Evolutionary conservation across 2,888 invertebrate species (phyloP), one percentile per base, ranked within the genome.

Genomic region (Toxonevra muliebris): DNA sequence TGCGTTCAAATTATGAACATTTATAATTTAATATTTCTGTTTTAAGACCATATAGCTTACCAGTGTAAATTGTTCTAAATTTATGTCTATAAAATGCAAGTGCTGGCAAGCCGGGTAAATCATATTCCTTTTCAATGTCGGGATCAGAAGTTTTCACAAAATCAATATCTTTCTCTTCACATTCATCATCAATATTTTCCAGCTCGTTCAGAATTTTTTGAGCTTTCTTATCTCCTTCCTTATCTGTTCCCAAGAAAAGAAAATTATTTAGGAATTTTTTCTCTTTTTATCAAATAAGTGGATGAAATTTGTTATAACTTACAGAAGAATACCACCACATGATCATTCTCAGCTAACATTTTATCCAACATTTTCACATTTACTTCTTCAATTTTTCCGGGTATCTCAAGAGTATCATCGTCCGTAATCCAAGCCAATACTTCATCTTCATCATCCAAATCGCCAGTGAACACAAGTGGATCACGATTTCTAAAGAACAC

Each of bases 271-370:
- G 15, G n/a, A 50, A 15, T 0, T 19, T 13, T 30, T 55, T 10
- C 20, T 15, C 40, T 10, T 57, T 15, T 12, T 12, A 2, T 12
- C 30, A 19, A 69, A 65, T 17, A 61, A 10, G 13, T 15, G 0
- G 7, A 55, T n/a, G 2, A 40, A 58, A 13, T 54, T 10, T 13
- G 12, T 20, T 41, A 1, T 15, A 9, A 77, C 94, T 91, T 87
- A 96, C 95, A 96, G 87, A 96, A 96, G 84, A 95, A 95, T 17
- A 96, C 95, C 58, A 96, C 96, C 60, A 96, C 92, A 79, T 94
- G 93, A 76, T 95, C 93, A 76, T 94, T 94, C 82, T 94, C 94
- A 70, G 92, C 90, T 71, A 96, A 87, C 74, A 96, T 93, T 81
- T 95, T 95, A 79, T 96, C 95, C 82, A 96, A 86, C 95, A 96